phyloP scores from a whole-genome alignment of 2,888 invertebrate species.

The Diarsia rubi region DNA sequence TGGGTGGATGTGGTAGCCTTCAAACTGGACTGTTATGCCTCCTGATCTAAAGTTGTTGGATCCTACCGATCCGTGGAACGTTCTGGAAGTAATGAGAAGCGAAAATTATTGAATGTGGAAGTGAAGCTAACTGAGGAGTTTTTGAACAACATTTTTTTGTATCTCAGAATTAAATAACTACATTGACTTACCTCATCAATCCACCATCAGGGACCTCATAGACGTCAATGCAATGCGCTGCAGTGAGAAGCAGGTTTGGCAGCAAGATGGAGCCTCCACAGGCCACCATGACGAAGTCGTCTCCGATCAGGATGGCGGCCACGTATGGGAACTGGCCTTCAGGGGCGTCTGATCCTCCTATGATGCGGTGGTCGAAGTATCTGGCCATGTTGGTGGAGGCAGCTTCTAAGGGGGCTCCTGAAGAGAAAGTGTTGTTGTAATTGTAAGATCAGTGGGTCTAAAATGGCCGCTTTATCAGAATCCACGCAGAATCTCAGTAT shows the following conservation, averaged over 20 bases:
- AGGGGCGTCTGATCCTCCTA: constrained; percentile 71
- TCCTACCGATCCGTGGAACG: constrained; percentile 68
- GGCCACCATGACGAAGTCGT: constrained; percentile 46
- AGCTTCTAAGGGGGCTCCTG: constrained; percentile 49
- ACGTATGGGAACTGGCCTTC: constrained; percentile 68
- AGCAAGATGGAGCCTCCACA: constrained; percentile 61
- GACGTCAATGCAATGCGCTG: constrained; percentile 74
- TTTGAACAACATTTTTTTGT: background rate
- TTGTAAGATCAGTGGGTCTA: too few relatives aligned
- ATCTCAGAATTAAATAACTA: background rate
- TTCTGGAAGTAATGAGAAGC: constrained; percentile 55
- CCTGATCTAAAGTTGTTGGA: constrained; percentile 67
- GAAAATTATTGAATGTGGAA: background rate
- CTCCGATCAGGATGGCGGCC: constrained; percentile 69
- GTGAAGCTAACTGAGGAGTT: background rate
- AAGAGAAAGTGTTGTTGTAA: background rate
- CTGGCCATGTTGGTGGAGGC: constrained; percentile 8
- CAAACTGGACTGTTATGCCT: constrained; percentile 59
- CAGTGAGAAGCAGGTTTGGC: constrained; percentile 62
- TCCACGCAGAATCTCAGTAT: too few relatives aligned
- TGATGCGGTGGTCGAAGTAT: constrained; percentile 61
- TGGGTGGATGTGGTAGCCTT: constrained; percentile 66
- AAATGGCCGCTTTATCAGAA: too few relatives aligned
- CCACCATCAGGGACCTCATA: constrained; percentile 57
- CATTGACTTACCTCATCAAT: constrained; percentile 58